Evolutionary conservation across 2,888 invertebrate species (phyloP).

Genomic region (Chymomyza procnemis): DNA sequence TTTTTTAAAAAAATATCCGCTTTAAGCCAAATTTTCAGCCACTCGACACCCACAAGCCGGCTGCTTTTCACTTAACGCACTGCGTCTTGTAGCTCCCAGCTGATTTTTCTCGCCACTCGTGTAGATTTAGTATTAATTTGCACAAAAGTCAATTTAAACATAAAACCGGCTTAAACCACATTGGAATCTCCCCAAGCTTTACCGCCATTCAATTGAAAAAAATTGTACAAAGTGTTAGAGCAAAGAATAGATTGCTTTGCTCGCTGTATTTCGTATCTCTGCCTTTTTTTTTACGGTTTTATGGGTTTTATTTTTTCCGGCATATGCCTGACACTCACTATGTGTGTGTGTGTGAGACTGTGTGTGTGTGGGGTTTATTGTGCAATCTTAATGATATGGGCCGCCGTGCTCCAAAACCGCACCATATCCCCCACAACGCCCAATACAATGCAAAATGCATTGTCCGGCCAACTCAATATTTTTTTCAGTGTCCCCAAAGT

Average conservation of each 20-base stretch:
- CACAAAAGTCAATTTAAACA: too few species aligned
- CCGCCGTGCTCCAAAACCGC: slow-evolving; percentile 19
- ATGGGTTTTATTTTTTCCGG: slow-evolving; percentile 38
- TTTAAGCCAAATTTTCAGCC: too few species aligned
- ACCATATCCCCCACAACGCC: slow-evolving; percentile 40
- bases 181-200: neutral
- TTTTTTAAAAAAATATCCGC: too few species aligned
- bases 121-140: too few species aligned
- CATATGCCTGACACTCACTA: slow-evolving; percentile 39
- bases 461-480: slow-evolving; percentile 52
- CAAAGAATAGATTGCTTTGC: slow-evolving; percentile 50
- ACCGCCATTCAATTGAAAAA: slow-evolving; percentile 45
- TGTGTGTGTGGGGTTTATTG: slow-evolving; percentile 36
- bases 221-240: slow-evolving; percentile 57
- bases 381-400: slow-evolving; percentile 64
- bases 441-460: slow-evolving; percentile 45
- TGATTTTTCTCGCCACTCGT: too few species aligned
- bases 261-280: slow-evolving; percentile 2
- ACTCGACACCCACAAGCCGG: too few species aligned
- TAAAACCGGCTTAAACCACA: neutral
- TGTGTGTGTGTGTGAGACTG: slow-evolving; percentile 20
- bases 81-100: too few species aligned
- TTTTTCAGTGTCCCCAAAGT: slow-evolving; percentile 38
- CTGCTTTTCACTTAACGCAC: too few species aligned
- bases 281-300: slow-evolving; percentile 36